Percentiles rank a stretch among this genome's conserved stretches.
Evolutionary conservation across 2,888 invertebrate species (phyloP).

Genomic region (Fissipunctia ypsillon): DNA sequence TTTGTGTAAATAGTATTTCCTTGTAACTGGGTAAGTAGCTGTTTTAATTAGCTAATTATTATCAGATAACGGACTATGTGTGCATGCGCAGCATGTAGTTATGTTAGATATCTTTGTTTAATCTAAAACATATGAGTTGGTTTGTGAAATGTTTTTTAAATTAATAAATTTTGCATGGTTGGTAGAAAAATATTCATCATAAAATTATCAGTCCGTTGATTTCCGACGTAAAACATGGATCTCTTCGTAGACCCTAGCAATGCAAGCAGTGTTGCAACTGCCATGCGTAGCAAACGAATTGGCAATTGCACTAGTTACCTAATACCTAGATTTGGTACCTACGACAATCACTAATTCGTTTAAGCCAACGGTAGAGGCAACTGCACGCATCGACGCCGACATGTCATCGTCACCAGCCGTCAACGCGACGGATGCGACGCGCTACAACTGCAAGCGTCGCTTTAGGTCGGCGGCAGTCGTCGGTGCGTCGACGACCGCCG

Average conservation of each 20-base stretch:
- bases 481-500: too few species aligned
- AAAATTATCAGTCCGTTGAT: neutral
- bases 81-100: slow-evolving; percentile 25
- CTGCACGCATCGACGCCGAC: too few species aligned
- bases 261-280: neutral
- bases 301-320: too few species aligned
- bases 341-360: too few species aligned
- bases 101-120: slow-evolving; percentile 26
- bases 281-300: too few species aligned
- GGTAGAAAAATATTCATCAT: neutral
- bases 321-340: too few species aligned
- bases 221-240: slow-evolving; percentile 5
- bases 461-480: too few species aligned
- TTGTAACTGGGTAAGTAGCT: slow-evolving; percentile 38
- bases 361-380: too few species aligned
- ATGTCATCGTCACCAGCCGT: too few species aligned
- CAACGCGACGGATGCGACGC: too few species aligned
- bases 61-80: slow-evolving; percentile 43
- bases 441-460: too few species aligned
- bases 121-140: slow-evolving; percentile 22
- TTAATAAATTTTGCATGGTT: neutral
- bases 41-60: slow-evolving; percentile 55
- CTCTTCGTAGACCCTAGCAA: neutral
- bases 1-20: slow-evolving; percentile 52
- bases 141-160: slow-evolving; percentile 6